Evolutionary conservation across 2,797 vertebrate genomes (phyloP), one percentile per base, ranked within the genome.

Genomic region (Channa striata): DNA sequence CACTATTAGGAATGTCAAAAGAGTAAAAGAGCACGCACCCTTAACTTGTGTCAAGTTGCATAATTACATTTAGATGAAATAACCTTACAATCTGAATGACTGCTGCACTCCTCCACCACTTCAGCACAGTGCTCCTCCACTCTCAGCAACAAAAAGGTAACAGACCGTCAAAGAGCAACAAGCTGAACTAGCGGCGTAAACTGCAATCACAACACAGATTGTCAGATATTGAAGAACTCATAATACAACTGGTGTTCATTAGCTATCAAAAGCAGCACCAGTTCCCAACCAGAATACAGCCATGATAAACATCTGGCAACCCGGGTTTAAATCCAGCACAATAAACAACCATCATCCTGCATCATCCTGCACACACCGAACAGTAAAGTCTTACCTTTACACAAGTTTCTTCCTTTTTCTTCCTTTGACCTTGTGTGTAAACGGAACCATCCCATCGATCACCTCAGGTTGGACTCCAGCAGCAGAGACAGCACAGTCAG

Each of bases 91-190:
- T 51, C 20, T 48, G 51, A 74, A 54, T 58, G 36, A 48, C 47
- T 68, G 46, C 81, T 40, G 53, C 68, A 54, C 44, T 48, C 66
- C 59, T 59, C 56, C 42, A 70, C 52, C 50, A 65, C 65, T 73
- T 68, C 49, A 75, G 34, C 69, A 66, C 56, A 57, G 25, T n/a
- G 9, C 23, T 17, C 9, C 64, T 84, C 44, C 34, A 50, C 67
- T 73, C 63, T 49, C 11, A 43, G 33, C 49, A 64, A 67, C 56
- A 74, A 78, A 30, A 63, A 71, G 59, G 71, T 70, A 74, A 19
- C 64, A 72, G 51, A 37, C 33, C 68, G 65, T 81, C 81, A 85
- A 56, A 72, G 63, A 68, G 78, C 65, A 72, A 56, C 37, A 20
- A 30, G 21, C 61, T 70, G 61, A 67, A 34, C 50, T 69, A 71